Evolutionary conservation across 2,888 invertebrate genomes (phyloP).

Genomic region (Lepidonotus clava): DNA sequence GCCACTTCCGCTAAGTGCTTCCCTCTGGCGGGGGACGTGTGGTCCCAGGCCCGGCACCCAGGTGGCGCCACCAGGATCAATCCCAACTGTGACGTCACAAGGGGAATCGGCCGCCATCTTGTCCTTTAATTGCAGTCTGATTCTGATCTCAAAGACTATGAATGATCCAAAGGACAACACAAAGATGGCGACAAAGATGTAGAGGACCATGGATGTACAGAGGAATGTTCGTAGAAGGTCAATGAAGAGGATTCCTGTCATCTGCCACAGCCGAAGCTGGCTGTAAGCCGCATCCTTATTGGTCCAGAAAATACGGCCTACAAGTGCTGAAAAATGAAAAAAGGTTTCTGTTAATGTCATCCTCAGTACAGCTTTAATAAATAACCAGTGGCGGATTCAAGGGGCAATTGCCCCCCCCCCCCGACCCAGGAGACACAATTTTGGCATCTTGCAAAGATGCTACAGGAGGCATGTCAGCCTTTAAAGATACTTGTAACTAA

Average conservation of each 20-base stretch:
- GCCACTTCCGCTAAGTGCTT: background rate
- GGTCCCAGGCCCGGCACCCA: background rate
- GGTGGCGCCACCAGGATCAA: background rate
- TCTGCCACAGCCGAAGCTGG: slow-evolving; percentile 23
- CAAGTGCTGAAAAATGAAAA: slow-evolving; percentile 22
- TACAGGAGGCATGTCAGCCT: background rate
- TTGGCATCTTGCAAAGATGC: background rate
- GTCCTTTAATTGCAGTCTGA: background rate
- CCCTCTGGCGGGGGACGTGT: slow-evolving; percentile 37
- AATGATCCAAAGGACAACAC: background rate
- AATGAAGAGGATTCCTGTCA: background rate
- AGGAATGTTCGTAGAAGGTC: background rate
- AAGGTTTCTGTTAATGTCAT: too few species aligned
- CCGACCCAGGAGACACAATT: too few species aligned
- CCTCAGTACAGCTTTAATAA: background rate
- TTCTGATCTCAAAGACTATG: background rate
- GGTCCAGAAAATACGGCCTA: background rate
- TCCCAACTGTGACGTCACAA: background rate
- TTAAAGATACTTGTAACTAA: too few species aligned
- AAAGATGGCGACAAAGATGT: background rate
- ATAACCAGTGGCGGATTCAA: too few species aligned
- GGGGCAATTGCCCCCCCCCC: too few species aligned
- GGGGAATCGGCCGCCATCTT: background rate
- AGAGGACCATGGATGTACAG: slow-evolving; percentile 8
- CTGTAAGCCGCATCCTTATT: slow-evolving; percentile 24